These are phyloP conservation scores for Pachypanchax playfairii DNA, from an alignment of 2,113 vertebrate species.

Conservation along the genomic window DNA sequence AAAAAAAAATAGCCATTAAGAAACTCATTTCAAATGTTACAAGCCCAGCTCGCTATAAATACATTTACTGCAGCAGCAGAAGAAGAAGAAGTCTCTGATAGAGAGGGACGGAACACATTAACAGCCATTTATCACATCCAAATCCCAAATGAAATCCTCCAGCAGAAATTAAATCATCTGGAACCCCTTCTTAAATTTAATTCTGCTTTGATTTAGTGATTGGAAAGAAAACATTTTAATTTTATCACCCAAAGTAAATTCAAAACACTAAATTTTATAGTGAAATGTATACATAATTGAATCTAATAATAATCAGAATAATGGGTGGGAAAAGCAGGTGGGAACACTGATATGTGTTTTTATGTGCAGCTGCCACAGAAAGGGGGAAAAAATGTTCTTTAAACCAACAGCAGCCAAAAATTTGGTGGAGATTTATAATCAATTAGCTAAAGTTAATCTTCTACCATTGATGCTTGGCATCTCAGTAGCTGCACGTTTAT, in stretches of 20 bases:
- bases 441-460: slow-evolving; percentile 10
- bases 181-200: neutral
- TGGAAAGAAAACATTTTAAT: neutral
- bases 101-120: neutral
- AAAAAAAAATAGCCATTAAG: slow-evolving; percentile 17
- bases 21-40: slow-evolving; percentile 1
- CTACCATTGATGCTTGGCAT: slow-evolving; percentile 3
- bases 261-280: neutral
- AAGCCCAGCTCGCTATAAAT: too few relatives aligned
- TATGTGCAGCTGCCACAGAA: neutral
- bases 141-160: slow-evolving; percentile 10
- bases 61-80: neutral
- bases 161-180: slow-evolving; percentile 6
- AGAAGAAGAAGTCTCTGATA: neutral
- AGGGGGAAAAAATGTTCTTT: neutral
- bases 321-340: neutral
- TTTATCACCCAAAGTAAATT: neutral
- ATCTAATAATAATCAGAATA: neutral
- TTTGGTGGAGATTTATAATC: slow-evolving; percentile 2
- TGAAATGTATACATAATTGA: neutral
- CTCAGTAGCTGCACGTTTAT: slow-evolving; percentile 6
- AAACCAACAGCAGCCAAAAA: neutral
- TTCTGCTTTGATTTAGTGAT: neutral
- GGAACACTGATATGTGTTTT: neutral
- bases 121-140: neutral